Evolutionary conservation across 2,113 vertebrate species (phyloP), one percentile per base, ranked within the genome.

Genomic region (Chlorocebus sabaeus): DNA sequence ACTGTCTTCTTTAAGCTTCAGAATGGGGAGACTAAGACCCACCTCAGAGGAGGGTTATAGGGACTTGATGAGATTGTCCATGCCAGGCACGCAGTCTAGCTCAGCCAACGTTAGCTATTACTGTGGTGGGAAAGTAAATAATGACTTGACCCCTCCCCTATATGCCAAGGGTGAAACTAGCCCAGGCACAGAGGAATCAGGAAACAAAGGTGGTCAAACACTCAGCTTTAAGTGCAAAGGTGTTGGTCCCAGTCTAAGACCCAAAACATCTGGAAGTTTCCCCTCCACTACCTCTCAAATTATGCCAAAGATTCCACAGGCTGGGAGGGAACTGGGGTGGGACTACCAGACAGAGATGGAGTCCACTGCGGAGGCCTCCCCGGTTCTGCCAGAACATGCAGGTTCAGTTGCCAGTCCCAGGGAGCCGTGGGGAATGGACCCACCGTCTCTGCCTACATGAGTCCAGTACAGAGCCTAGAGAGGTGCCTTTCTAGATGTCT

Each of bases 401-500:
- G 0, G 1, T 78, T 30, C 32, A 32, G 22, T 18, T n/a, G 59
- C 72, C 23, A 38, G 13, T 6, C 2, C 14, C 11, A 22, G 59
- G 30, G 16, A 32, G 20, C 20, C 70, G 80, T 20, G 6, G 27
- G 50, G 38, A 83, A 12, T 32, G 14, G 68, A 50, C 12, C 50
- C 79, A 14, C 23, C 32, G 18, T 14, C 48, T 76, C 38, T 23
- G 27, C 20, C 30, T 38, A 11, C 40, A 6, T 8, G 45, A 55
- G 30, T 18, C 30, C 27, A 4, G 67, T 5, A 11, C 32, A 40
- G 48, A 43, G 38, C 23, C 59, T 48, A 6, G 50, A 70, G 8
- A n/a, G 1, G 1, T 1, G 4, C 64, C 22, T 32, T 40, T 0
- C 30, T 11, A 43, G 80, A 57, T 10, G 4, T 35, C 43, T n/a